Base-by-base conservation (phyloP, 2,113 vertebrate genomes). In the Heptranchias perlo region DNA sequence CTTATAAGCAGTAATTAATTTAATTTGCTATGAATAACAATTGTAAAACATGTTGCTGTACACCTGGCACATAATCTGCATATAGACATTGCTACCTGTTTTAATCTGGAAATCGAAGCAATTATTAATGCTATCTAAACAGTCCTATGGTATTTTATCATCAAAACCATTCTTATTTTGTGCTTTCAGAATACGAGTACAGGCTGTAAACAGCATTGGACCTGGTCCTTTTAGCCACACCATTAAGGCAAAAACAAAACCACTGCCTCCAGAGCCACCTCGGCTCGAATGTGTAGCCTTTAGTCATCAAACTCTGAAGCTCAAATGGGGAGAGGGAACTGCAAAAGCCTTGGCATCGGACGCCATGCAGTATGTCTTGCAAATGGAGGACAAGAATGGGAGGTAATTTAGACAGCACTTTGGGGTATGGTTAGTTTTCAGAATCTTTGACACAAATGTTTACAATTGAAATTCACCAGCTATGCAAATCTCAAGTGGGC, bases 241-340 rank as follows among this genome's bases (percentile, higher is more conserved):
- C 96, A 98, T 99, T 97, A 99, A 99, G 97, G 97, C 99, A 97
- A 99, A 99, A 98, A 99, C 99, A 58, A 99, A 99, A 97, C 99
- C 99, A 96, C 98, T 99, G 2, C 99, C 99, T 39, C 99, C 99
- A 0, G 98, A 98, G 96, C 99, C 99, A 0, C 99, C 99, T 91
- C 98, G 99, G 78, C 98, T 99, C 97, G 99, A 99, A 97, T 99
- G 99, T 97, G 98, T 98, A 65, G 98, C 98, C 49, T 99, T 98
- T 97, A 99, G 98, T 98, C 99, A 99, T 97, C 99, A 99, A 97
- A 99, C 98, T 96, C 99, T 99, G 97, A 98, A 98, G 97, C 98
- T 99, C 96, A 99, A 99, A 97, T 99, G 99, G 99, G 99, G 99
- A 96, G 99, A 99, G 54, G 99, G 99, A 95, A 98, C 98, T 47